A percentile compares a stretch with the other conserved stretches of the same genome.
These are phyloP conservation scores for Campylorhamphus procurvoides DNA, from an alignment of 2,113 vertebrate genomes.

Conservation along the genomic window DNA sequence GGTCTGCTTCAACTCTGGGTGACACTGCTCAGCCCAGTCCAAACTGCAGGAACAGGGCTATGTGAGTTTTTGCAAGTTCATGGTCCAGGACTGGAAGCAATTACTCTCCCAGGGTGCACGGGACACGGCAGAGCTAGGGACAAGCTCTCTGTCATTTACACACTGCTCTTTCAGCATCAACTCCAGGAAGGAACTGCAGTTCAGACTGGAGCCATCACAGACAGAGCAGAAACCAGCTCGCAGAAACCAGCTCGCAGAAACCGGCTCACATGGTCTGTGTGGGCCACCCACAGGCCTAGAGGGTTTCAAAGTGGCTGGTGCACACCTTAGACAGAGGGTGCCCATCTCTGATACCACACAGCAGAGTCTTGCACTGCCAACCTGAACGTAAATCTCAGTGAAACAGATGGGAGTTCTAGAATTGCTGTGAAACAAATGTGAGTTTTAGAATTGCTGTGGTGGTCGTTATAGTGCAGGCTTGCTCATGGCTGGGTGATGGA, in stretches of 20 bases:
- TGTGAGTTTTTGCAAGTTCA: not conserved
- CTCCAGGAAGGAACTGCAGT: fast-evolving
- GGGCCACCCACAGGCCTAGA: fast-evolving
- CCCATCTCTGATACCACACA: not conserved
- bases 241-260: not conserved
- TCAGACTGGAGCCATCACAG: not conserved
- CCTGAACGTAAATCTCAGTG: not conserved
- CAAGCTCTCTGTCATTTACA: not conserved
- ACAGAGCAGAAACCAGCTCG: not conserved
- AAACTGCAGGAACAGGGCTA: not conserved
- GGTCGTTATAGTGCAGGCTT: not conserved
- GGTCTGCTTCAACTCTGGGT: fast-evolving
- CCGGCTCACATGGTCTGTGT: fast-evolving
- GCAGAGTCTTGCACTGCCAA: not conserved
- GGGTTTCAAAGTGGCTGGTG: not conserved
- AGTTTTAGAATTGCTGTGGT: not conserved
- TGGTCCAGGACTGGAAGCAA: not conserved
- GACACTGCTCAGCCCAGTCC: not conserved
- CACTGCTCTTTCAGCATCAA: not conserved
- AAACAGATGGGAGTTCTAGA: not conserved
- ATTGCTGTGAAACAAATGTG: not conserved
- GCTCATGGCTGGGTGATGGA: not conserved
- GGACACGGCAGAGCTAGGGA: not conserved
- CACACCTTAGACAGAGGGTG: not conserved
- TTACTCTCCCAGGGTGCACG: not conserved